Evolutionary conservation across 2,113 vertebrate species (phyloP).

Genomic region (Oenanthe melanoleuca): DNA sequence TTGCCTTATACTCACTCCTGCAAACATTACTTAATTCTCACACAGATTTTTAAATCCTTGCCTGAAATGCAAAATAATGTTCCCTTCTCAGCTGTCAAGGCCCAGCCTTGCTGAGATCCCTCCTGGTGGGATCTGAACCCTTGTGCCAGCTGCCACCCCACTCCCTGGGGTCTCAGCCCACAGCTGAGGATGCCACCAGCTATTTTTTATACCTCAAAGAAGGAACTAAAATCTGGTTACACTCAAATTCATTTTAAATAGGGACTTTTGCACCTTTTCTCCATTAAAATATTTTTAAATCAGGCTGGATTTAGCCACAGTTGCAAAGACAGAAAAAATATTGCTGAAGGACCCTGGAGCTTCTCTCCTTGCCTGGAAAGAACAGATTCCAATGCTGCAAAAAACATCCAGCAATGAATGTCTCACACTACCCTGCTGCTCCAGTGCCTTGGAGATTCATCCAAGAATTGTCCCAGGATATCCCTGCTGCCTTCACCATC

Average conservation of each 20-base stretch:
- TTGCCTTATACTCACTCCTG: background rate
- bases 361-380: background rate
- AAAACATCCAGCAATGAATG: background rate
- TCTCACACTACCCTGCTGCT: background rate
- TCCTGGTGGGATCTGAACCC: background rate
- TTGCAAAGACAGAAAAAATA: background rate
- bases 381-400: background rate
- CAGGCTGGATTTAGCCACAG: background rate
- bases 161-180: accelerated
- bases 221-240: background rate
- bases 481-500: background rate
- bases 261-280: background rate
- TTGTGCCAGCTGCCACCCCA: background rate
- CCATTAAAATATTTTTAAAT: background rate
- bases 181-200: background rate
- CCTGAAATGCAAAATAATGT: background rate
- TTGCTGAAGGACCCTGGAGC: background rate
- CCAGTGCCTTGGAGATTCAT: background rate
- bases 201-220: background rate
- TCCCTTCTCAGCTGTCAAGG: constrained; percentile 1
- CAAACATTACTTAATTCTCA: constrained; percentile 30
- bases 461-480: background rate
- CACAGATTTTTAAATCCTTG: background rate
- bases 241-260: background rate
- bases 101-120: background rate